These are phyloP conservation scores for Tenthredo mesomela DNA, from an alignment of 2,888 invertebrate genomes.

Conservation along the genomic window DNA sequence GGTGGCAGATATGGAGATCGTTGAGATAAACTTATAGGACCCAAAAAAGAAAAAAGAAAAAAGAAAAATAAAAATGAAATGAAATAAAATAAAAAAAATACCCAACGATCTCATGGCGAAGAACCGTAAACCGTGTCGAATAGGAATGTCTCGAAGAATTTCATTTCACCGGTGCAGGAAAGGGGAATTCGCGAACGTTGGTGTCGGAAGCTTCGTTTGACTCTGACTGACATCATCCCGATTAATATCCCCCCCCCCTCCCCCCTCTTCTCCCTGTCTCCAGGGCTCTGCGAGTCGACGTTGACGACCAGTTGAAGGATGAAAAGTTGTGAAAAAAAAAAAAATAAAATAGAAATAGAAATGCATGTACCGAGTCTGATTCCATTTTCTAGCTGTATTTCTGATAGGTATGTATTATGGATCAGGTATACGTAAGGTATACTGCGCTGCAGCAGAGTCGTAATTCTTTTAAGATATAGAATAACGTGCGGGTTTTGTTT, in stretches of 20 bases:
- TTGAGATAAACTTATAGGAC: background rate
- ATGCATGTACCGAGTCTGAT: background rate
- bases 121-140: slow-evolving; percentile 43
- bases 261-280: background rate
- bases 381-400: background rate
- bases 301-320: slow-evolving; percentile 7
- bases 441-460: background rate
- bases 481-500: background rate
- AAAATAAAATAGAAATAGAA: background rate
- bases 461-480: background rate
- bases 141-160: slow-evolving; percentile 41
- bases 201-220: slow-evolving; percentile 25
- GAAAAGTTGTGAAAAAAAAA: background rate
- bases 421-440: too few species aligned
- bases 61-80: background rate
- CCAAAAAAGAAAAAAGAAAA: background rate
- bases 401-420: too few species aligned
- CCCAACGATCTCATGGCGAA: background rate
- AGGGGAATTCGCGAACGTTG: slow-evolving; percentile 31
- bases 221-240: slow-evolving; percentile 43
- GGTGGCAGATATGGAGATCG: background rate
- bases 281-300: background rate
- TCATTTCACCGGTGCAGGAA: slow-evolving; percentile 14
- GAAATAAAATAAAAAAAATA: background rate
- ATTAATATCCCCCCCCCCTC: background rate